These are phyloP conservation scores for Porites rus DNA, from an alignment of 92 coral and sea anemone species.

Conservation along the genomic window DNA sequence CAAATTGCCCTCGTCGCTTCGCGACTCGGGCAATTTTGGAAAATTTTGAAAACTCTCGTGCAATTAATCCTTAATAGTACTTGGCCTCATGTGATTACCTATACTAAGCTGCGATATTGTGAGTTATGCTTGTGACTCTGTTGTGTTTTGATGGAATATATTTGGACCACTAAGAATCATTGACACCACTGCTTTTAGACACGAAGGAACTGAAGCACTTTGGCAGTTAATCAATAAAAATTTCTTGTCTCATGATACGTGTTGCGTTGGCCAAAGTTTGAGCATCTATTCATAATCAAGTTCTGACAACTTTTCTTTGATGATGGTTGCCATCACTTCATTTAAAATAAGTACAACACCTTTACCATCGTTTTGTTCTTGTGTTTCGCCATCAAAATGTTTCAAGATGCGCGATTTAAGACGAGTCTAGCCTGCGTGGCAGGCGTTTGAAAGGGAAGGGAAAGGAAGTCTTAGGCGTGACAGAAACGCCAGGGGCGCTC, in stretches of 20 bases:
- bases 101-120: constrained; percentile 47
- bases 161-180: constrained; percentile 43
- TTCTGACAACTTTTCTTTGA: constrained; percentile 42
- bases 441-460: too few relatives aligned
- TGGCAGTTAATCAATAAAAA: constrained; percentile 47
- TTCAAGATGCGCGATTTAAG: constrained; percentile 13
- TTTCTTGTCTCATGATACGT: constrained; percentile 32
- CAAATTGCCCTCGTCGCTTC: too few relatives aligned
- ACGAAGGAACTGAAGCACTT: constrained; percentile 42
- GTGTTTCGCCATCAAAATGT: neutral
- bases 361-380: constrained; percentile 1
- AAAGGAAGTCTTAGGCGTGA: too few relatives aligned
- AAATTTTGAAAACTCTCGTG: too few relatives aligned
- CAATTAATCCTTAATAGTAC: too few relatives aligned
- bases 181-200: constrained; percentile 33
- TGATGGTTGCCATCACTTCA: neutral
- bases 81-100: too few relatives aligned
- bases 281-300: constrained; percentile 54
- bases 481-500: too few relatives aligned
- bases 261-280: constrained; percentile 58
- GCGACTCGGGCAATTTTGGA: too few relatives aligned
- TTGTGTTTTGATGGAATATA: constrained; percentile 9
- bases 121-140: constrained; percentile 46
- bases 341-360: constrained; percentile 46
- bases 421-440: neutral